Base-by-base conservation (phyloP, 2,888 invertebrate genomes). In the Lasioglossum pauxillum region DNA sequence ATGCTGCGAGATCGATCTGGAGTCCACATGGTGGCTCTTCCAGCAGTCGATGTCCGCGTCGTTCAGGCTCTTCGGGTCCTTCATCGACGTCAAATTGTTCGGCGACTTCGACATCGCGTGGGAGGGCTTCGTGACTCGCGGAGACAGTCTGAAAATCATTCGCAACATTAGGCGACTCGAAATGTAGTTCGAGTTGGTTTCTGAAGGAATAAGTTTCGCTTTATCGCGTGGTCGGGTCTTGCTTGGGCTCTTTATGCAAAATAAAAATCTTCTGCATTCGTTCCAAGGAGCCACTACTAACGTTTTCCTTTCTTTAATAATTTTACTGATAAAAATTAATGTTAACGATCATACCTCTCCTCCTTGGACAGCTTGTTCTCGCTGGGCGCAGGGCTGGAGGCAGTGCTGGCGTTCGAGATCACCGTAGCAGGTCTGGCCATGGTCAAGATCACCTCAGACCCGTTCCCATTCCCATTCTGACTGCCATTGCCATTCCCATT, bases 361-460 rank as follows among this genome's bases (percentile, higher is more conserved):
- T 97, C 96, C 91, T 96, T 96, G 72, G 96, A 95, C 89, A 96
- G 93, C 93, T 96, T 96, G 89, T 96, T 96, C 89, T 96, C 96
- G 87, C 95, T 96, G 7, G 96, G 96, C 5, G 96, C 95, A 1
- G 96, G 96, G 93, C 96, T 96, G 82, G 95, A 95, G 41, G 96
- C 96, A 19, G 96, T 96, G 89, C 96, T 96, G n/a, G 97, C 96
- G 90, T 96, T 96, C 2, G 96, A 97, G 87, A 96, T 97, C 69
- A 97, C 97, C 8, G 97, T 97, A 16, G 96, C 97, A 8, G 97
- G 97, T 84, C 97, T 95, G 1, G 97, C 97, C 95, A 96, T 96
- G 23, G 97, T 97, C 79, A 96, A 95, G 90, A 97, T 97, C 14
- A 97, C 96, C 93, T 97, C 97, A 88, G 95, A 95, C 0, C 93